Base-by-base conservation (phyloP, 1,140 invertebrate genomes). In the Drosophila ercepeae region DNA sequence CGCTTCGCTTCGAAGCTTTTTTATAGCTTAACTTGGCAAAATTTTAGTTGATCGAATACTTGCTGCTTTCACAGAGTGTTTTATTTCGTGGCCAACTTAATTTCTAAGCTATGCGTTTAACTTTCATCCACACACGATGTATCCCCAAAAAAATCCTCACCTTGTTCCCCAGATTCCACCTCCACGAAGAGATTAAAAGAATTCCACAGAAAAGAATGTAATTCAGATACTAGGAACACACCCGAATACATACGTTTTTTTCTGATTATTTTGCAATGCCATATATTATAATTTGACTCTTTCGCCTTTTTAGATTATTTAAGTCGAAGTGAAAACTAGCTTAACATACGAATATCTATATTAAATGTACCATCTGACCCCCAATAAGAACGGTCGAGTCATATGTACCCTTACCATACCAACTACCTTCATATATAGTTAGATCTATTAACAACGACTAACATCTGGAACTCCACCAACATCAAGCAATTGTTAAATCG, bases 61-160 rank as follows among this genome's bases (percentile, higher is more conserved):
- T 86, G 81, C 81, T 86, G 81, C 81, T 86, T 84, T 25, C 59
- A 76, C 75, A 53, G 63, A 29, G 81, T 81, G 73, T 76, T 86
- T 86, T 77, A 59, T 82, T 82, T 77, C 57, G 52, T 68, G 78
- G 65, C 77, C 70, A 72, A 57, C 58, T 70, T 86, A 79, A 71
- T 75, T 63, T 86, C 46, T 53, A 63, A 83, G 78, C 78, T 69
- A 71, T 77, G 46, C 50, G 23, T 60, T 65, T 70, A 49, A 69
- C 69, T 70, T 60, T 42, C 25, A 42, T 18, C 27, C 21, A 27
- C n/a, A 18, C 16, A 21, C 3, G 16, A 45, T 48, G 14, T 23
- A 27, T n/a, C 8, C 46, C 23, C 45, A 21, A 21, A 21, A 21
- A 21, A 51, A n/a, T 11, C 61, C 44, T 8, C 8, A 9, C 14